Evolutionary conservation across 2,797 vertebrate species (phyloP).

Genomic region (Mus caroli): DNA sequence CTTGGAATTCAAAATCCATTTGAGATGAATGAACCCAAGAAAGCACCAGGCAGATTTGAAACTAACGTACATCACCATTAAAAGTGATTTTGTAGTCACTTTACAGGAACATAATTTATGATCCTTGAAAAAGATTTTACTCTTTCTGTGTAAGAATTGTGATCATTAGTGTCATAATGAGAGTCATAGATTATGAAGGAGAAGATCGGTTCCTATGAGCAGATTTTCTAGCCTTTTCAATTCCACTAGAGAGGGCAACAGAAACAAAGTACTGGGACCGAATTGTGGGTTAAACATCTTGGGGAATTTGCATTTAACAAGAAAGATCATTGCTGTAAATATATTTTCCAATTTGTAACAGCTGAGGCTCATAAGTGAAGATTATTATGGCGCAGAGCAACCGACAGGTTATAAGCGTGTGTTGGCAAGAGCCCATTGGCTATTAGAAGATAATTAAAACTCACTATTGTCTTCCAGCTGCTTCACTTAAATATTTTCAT

Average conservation of each 20-base stretch:
- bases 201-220: not conserved
- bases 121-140: conserved; percentile 9
- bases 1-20: not conserved
- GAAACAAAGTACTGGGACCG: conserved; percentile 75
- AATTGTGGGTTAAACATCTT: conserved; percentile 78
- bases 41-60: not conserved
- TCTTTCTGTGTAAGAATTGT: conserved; percentile 4
- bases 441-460: conserved; percentile 88
- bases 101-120: conserved; percentile 5
- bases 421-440: conserved; percentile 85
- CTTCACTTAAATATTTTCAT: conserved; percentile 76
- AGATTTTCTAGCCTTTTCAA: conserved; percentile 26
- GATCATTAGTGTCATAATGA: not conserved
- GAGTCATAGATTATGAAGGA: conserved; percentile 41
- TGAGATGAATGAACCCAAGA: not conserved
- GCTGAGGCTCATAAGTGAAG: conserved; percentile 86
- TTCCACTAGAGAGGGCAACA: conserved; percentile 54
- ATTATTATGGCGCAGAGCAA: conserved; percentile 82
- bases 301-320: conserved; percentile 84
- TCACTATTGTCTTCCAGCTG: conserved; percentile 86
- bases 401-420: conserved; percentile 85
- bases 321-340: conserved; percentile 85
- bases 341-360: conserved; percentile 86
- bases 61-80: conserved; percentile 7
- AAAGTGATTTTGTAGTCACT: conserved; percentile 4